Percentiles rank a stretch among this genome's conserved stretches.
Conservation (phyloP, 2,888 invertebrate species). For the Campoplex capitator region DNA sequence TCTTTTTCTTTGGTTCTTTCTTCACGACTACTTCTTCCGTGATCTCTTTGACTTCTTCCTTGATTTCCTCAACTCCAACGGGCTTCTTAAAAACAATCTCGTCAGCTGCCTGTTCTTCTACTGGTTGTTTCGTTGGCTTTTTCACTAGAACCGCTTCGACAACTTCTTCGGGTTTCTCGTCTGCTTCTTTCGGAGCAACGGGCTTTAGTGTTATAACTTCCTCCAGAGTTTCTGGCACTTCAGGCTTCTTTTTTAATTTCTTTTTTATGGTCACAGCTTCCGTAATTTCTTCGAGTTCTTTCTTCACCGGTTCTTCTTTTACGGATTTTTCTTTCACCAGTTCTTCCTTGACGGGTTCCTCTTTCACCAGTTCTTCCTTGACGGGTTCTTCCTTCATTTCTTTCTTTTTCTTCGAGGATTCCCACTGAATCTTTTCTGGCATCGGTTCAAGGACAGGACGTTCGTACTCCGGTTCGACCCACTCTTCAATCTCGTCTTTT, state of each 20-base stretch:
- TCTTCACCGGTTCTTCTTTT: neutral
- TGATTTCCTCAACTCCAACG: conserved; percentile 72
- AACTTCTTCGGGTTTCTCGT: conserved; percentile 72
- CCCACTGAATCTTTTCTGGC: conserved; percentile 82
- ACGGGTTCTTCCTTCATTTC: conserved; percentile 72
- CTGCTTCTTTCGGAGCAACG: conserved; percentile 62
- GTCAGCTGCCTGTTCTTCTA: conserved; percentile 82
- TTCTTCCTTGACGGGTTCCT: conserved; percentile 67
- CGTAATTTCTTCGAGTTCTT: conserved; percentile 73
- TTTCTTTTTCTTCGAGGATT: conserved; percentile 78
- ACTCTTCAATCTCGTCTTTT: conserved; percentile 76
- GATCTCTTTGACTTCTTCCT: conserved; percentile 73
- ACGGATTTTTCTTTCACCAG: conserved; percentile 59
- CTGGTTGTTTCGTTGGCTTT: conserved; percentile 70
- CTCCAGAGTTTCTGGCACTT: conserved; percentile 71
- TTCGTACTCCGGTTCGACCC: conserved; percentile 82
- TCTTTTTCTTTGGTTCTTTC: conserved; percentile 72
- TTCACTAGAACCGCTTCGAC: conserved; percentile 72
- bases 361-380: conserved; percentile 68
- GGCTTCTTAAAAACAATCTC: conserved; percentile 83
- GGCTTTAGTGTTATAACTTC: conserved; percentile 74
- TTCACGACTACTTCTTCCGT: conserved; percentile 69
- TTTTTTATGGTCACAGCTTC: conserved; percentile 72
- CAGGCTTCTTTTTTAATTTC: conserved; percentile 74
- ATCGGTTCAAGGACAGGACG: conserved; percentile 82